Percentiles rank a stretch among this genome's conserved stretches.
phyloP scores from a whole-genome alignment of 35 echinoderm and acorn worm species.

The Ptychodera flava region DNA sequence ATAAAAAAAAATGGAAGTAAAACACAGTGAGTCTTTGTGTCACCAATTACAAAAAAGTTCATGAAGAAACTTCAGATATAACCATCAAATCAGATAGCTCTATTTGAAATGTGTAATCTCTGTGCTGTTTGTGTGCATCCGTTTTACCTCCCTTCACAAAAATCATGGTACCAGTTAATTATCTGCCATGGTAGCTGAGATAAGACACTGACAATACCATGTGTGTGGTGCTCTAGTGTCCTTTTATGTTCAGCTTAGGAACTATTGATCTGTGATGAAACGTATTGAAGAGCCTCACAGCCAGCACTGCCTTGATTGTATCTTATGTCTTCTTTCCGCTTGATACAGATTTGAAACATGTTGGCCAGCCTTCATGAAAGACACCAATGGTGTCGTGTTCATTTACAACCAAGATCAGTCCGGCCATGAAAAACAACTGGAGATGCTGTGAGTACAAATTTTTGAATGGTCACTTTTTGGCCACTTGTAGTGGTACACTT shows the following conservation, averaged over 20 bases:
- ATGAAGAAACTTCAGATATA: neutral
- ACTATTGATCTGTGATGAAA: no score
- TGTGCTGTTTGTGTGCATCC: neutral
- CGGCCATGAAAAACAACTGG: slow-evolving; percentile 73
- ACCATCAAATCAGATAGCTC: neutral
- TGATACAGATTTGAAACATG: slow-evolving; percentile 93
- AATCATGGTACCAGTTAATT: neutral
- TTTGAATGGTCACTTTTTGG: no score
- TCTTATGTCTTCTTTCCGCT: no score
- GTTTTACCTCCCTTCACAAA: neutral
- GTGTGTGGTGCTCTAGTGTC: no score
- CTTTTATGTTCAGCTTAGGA: no score
- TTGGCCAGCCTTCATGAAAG: slow-evolving; percentile 88
- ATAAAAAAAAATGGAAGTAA: neutral
- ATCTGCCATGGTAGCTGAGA: no score
- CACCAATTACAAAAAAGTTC: neutral
- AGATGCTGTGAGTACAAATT: slow-evolving; percentile 61
- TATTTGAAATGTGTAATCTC: neutral
- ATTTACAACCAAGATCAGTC: slow-evolving; percentile 91
- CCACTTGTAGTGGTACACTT: no score
- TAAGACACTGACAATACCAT: no score
- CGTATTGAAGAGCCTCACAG: no score
- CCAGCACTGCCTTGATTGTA: no score
- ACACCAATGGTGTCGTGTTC: slow-evolving; percentile 69
- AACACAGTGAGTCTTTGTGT: neutral